These are phyloP conservation scores for Crypturellus tataupa DNA, from an alignment of 2,797 vertebrate species.

Conservation along the genomic window DNA sequence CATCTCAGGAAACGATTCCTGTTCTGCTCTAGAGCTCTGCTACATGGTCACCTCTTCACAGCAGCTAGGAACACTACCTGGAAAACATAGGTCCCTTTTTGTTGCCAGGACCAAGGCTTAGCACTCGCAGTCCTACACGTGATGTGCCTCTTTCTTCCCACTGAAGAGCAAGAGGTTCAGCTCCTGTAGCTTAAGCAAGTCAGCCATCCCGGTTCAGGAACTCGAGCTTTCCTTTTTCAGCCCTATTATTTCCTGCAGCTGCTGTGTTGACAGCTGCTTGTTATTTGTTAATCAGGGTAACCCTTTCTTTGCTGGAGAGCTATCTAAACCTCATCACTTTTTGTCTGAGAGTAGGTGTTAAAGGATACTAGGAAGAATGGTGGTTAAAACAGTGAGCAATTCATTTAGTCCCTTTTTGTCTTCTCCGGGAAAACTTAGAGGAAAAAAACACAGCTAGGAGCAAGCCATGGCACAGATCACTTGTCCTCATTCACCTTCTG, in stretches of 20 bases:
- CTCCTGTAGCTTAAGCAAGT: not conserved
- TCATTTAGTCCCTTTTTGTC: not conserved
- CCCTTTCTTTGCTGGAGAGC: constrained; percentile 3
- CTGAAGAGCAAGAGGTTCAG: not conserved
- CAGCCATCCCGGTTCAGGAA: fast-evolving
- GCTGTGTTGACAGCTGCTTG: not conserved
- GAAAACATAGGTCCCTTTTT: not conserved
- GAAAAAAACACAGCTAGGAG: not conserved
- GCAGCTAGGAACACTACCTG: not conserved
- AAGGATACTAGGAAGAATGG: not conserved
- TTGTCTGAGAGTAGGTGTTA: not conserved
- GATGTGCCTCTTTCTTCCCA: not conserved
- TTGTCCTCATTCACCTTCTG: not conserved
- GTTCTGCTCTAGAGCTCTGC: not conserved
- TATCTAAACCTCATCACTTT: not conserved
- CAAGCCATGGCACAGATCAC: not conserved
- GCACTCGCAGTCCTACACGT: not conserved
- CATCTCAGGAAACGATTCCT: not conserved
- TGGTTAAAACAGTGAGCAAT: not conserved
- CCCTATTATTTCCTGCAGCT: not conserved
- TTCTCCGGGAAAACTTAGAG: not conserved
- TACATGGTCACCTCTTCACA: not conserved
- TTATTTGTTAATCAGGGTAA: not conserved
- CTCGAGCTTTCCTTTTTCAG: fast-evolving
- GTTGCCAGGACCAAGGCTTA: not conserved